Evolutionary conservation across 1,140 invertebrate species (phyloP).

Genomic region (Cydia pomonella): DNA sequence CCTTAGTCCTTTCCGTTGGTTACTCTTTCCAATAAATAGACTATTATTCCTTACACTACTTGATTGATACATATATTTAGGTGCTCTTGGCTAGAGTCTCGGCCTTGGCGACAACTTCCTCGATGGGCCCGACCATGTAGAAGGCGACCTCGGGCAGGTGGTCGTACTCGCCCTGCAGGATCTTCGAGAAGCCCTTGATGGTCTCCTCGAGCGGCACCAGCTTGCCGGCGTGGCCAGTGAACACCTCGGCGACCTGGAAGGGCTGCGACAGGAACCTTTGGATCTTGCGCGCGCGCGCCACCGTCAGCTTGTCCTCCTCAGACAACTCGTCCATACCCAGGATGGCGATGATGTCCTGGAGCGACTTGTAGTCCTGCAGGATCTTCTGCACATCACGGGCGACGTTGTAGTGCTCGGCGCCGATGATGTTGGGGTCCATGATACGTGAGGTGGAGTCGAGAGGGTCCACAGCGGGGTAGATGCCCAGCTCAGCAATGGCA

Average conservation of each 20-base stretch:
- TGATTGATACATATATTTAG: slow-evolving; percentile 34
- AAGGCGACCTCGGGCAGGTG: slow-evolving; percentile 98
- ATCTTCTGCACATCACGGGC: slow-evolving; percentile 91
- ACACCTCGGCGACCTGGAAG: slow-evolving; percentile 93
- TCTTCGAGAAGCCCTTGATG: slow-evolving; percentile 87
- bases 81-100: slow-evolving; percentile 85
- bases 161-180: slow-evolving; percentile 93
- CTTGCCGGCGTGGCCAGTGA: slow-evolving; percentile 94
- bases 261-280: slow-evolving; percentile 92
- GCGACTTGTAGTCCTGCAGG: slow-evolving; percentile 88
- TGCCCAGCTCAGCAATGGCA: slow-evolving; percentile 91
- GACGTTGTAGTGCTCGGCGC: slow-evolving; percentile 88
- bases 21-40: slow-evolving; percentile 31
- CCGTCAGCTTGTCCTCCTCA: slow-evolving; percentile 91
- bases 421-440: slow-evolving; percentile 90
- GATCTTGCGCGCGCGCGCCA: slow-evolving; percentile 90
- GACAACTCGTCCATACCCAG: slow-evolving; percentile 93
- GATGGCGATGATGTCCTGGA: slow-evolving; percentile 92
- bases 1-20: slow-evolving; percentile 12
- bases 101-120: slow-evolving; percentile 95
- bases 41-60: neutral
- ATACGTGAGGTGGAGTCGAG: slow-evolving; percentile 91
- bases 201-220: slow-evolving; percentile 93
- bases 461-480: slow-evolving; percentile 93
- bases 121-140: slow-evolving; percentile 98